Evolutionary conservation across 2,888 invertebrate species (phyloP), one percentile per base, ranked within the genome.

Genomic region (Hylaea fasciaria): DNA sequence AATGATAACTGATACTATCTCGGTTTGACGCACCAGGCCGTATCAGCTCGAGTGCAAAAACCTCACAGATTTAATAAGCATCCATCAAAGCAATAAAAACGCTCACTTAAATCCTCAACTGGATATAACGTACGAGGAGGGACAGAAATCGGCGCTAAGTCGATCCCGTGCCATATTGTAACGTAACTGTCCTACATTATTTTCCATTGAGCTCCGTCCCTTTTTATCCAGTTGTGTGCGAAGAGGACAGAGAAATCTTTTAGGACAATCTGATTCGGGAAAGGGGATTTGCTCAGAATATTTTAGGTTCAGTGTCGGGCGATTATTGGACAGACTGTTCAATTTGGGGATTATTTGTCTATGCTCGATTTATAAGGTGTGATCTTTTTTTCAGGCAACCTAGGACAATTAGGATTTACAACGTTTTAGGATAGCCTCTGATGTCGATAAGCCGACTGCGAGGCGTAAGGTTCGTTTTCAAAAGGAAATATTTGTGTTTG

Each of bases 281-380:
- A 53, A 46, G 22, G 29, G 53, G 53, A 53, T 46, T 53, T 46
- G 22, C 40, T 41, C 22, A 2, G 37, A 37, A 48, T 48, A 44
- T 35, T 45, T 32, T 45, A 46, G 45, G 46, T 53, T 28, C 28
- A 53, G 28, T 53, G 53, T 39, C 53, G 28, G 45, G 46, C 28
- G 35, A 51, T 51, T 51, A 46, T 53, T 45, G 46, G 52, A 45
- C 35, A 44, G 29, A 16, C 29, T 12, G 50, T 41, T 41, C 14
- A 28, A 41, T 50, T 51, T 43, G 41, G 17, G 22, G 37, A 48
- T 48, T 48, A 39, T 22, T 28, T 39, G 14, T 5, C 47, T 16
- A 12, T 46, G 29, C 13, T 10, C 13, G 46, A n/a, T 46, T 46
- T 29, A 46, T 29, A 1, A 14, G 0, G 17, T 43, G 43, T 11